Base-by-base conservation (phyloP, 1,140 invertebrate species). In the Drosophila tristis region DNA sequence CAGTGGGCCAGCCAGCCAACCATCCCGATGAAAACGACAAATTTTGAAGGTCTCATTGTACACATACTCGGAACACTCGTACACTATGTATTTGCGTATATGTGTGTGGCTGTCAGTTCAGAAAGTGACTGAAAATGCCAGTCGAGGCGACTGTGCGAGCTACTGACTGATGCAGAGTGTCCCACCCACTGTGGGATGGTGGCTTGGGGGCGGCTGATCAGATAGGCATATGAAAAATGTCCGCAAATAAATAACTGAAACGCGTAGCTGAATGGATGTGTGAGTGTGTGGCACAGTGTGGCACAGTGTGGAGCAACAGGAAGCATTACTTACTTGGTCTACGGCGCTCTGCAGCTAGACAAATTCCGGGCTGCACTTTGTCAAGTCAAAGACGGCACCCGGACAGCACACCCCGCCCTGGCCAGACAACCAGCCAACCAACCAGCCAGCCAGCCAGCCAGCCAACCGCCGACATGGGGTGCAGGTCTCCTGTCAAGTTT, bases 161-260 rank as follows among this genome's bases (percentile, higher is more conserved):
- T 47, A 35, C 11, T 2, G 23, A 25, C 67, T 65, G 75, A 47
- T 43, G 35, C 25, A 11, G 50, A 35, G 55, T n/a, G n/a, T n/a
- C n/a, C n/a, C n/a, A n/a, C n/a, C n/a, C n/a, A n/a, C n/a, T n/a
- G n/a, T 43, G 66, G 16, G 16, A 0, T 16, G 16, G 16, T n/a
- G n/a, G 16, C 16, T 16, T 51, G 35, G 59, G 39, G 55, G 54
- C 16, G 0, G 16, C 16, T 16, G 16, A 80, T 76, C 78, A 55
- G 78, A 80, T 80, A 80, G 74, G 54, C 56, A 76, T 62, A 80
- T 76, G 78, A 80, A 72, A 80, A 80, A 80, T 26, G 57, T 61
- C 13, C 66, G 49, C 50, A 45, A 72, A 80, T 80, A 80, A 80
- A 80, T 80, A 80, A 80, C 76, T 47, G 45, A 56, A 48, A 61